Evolutionary conservation across 2,113 vertebrate species (phyloP), one percentile per base, ranked within the genome.

Genomic region (Pteropus alecto): DNA sequence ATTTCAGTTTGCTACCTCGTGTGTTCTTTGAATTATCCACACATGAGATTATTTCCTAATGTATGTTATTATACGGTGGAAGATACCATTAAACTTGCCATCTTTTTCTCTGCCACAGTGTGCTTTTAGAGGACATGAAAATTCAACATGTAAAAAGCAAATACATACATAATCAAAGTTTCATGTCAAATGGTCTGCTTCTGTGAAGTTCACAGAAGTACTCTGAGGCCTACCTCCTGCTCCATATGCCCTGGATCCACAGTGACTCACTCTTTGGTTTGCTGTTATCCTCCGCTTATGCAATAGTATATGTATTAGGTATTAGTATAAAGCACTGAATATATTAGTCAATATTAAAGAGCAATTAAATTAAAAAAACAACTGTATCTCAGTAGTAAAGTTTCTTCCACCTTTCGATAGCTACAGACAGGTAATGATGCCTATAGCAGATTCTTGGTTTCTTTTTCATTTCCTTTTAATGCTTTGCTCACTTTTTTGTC

Each of bases 381-480:
- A 51, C 51, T 51, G 15, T 82, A 9, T 93, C 46, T 68, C n/a
- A 56, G 0, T 87, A 76, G 77, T 89, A 18, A 86, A 93, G 56
- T 74, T 87, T 77, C 60, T 26, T 95, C 26, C 12, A 87, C 18
- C 79, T 92, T 74, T 70, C 22, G 19, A 60, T 65, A 90, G 7
- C 3, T 12, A 46, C 41, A 91, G 35, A 79, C 12, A 35, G 28
- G 15, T 92, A 15, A 38, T 6, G 10, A 63, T 93, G 93, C 11
- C 60, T 82, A 41, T 35, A 93, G 14, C 89, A 10, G 6, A 58
- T 87, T 88, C 41, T 94, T 87, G 54, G 3, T 65, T 76, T 92
- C 73, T 63, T 82, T 95, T 87, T 93, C 13, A 61, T 83, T 71
- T 86, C 24, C 13, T 86, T 86, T 95, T 79, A 77, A 81, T 10